A percentile compares a stretch with the other conserved stretches of the same genome.
phyloP scores from a whole-genome alignment of 2,113 vertebrate species.

The Galbula dea region DNA sequence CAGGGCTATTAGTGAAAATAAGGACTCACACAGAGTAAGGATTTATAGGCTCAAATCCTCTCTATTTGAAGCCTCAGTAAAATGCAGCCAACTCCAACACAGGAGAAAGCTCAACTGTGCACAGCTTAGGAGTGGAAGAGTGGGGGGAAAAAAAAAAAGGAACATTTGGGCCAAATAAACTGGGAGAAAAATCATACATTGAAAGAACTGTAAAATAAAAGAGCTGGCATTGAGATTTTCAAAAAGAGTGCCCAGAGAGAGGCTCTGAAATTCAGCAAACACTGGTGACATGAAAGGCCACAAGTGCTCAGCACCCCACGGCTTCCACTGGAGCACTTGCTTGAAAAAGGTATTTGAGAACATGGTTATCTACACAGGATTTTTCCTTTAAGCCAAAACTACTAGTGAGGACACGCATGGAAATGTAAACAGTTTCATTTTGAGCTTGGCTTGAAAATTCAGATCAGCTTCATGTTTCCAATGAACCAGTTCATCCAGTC shows the following conservation, averaged over 20 bases:
- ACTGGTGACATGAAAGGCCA: background rate
- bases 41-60: constrained; percentile 48
- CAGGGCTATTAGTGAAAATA: constrained; percentile 48
- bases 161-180: background rate
- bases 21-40: constrained; percentile 53
- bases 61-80: constrained; percentile 35
- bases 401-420: background rate
- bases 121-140: background rate
- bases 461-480: background rate
- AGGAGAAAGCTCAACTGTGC: background rate
- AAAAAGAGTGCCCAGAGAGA: background rate
- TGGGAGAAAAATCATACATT: background rate
- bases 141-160: background rate
- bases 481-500: background rate
- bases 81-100: background rate
- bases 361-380: background rate
- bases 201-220: background rate
- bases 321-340: background rate
- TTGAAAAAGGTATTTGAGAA: background rate
- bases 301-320: accelerated
- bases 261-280: background rate
- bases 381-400: background rate
- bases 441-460: constrained; percentile 1
- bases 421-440: constrained; percentile 6
- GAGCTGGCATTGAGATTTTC: background rate